These are phyloP conservation scores for Ceratosolen solmsi DNA, from an alignment of 1,140 invertebrate species.

Conservation along the genomic window DNA sequence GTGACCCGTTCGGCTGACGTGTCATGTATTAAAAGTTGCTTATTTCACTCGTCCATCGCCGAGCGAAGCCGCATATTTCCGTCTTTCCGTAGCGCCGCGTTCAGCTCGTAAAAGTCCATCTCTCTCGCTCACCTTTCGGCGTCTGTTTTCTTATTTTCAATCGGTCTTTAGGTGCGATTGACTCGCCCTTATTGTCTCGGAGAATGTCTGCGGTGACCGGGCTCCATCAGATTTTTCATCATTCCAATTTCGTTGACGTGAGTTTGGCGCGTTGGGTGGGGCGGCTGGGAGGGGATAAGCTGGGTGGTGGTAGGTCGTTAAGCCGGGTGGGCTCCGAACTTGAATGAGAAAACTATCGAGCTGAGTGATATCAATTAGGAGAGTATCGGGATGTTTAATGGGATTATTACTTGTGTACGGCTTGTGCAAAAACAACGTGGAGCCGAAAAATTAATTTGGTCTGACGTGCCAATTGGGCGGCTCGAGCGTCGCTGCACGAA, in stretches of 20 bases:
- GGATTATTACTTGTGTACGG: neutral
- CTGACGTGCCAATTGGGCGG: neutral
- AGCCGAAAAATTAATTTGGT: neutral
- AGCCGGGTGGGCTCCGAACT: neutral
- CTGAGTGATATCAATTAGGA: neutral
- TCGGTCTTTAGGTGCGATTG: neutral
- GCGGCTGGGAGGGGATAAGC: no score
- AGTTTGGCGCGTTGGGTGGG: neutral
- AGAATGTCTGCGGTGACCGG: neutral
- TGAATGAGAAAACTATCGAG: neutral
- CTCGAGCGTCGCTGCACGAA: neutral
- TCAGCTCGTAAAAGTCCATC: neutral
- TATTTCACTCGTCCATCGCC: conserved; percentile 61
- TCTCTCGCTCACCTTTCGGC: neutral
- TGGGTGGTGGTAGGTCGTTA: no score
- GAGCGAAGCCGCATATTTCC: conserved; percentile 60
- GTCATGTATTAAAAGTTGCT: conserved; percentile 62
- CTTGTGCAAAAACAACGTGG: no score
- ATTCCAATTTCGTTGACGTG: neutral
- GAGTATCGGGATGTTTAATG: neutral
- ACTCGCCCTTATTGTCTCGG: no score
- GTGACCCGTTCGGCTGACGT: conserved; percentile 56
- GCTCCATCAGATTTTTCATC: neutral
- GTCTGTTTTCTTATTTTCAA: no score
- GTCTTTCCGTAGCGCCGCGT: conserved; percentile 39